Percentiles rank a stretch among this genome's conserved stretches.
Evolutionary conservation across 2,113 vertebrate species (phyloP).

Genomic region (Colaptes auratus): DNA sequence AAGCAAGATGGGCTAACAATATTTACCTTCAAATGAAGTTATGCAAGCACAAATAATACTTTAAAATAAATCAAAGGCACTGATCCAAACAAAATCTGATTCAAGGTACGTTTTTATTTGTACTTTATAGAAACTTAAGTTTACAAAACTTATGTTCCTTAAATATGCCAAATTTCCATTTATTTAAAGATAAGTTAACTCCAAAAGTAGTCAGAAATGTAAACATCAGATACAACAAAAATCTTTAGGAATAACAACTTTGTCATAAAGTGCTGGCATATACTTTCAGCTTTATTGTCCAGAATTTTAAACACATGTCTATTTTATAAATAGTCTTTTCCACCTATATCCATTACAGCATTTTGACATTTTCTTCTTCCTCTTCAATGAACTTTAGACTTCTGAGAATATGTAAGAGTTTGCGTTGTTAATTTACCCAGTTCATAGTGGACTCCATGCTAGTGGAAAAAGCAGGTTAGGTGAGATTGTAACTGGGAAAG

Average conservation of each 20-base stretch:
- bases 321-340: neutral
- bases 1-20: neutral
- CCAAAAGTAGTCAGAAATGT: constrained; percentile 62
- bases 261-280: constrained; percentile 35
- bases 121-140: constrained; percentile 21
- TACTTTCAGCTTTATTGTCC: neutral
- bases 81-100: constrained; percentile 2
- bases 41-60: neutral
- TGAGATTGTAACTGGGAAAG: neutral
- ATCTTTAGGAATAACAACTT: constrained; percentile 7
- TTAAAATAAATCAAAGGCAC: constrained; percentile 50
- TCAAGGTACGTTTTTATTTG: constrained; percentile 21
- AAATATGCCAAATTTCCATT: neutral
- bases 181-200: constrained; percentile 40
- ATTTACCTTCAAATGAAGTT: constrained; percentile 22
- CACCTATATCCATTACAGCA: neutral
- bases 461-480: neutral
- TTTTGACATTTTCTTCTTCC: neutral
- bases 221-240: constrained; percentile 57
- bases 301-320: neutral
- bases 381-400: neutral
- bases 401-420: neutral
- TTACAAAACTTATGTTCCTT: constrained; percentile 21
- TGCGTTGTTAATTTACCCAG: neutral
- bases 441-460: neutral